Base-by-base conservation (phyloP, 2,797 vertebrate species). In the Takifugu ocellatus region DNA sequence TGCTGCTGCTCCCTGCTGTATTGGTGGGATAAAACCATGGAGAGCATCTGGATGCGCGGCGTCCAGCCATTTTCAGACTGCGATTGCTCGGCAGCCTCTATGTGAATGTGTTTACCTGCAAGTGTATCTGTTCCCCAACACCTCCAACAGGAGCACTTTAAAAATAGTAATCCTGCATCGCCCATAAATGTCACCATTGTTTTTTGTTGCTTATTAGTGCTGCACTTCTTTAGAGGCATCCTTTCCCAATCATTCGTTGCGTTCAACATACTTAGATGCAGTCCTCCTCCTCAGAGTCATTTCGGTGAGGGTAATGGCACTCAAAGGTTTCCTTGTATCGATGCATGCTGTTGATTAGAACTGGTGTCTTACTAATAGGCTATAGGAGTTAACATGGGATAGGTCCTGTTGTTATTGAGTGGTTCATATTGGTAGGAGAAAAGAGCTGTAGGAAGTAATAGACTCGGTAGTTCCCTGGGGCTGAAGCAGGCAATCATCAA, bases 361-460 rank as follows among this genome's bases (percentile, higher is more conserved):
- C 72, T 60, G 77, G 72, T 74, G 79, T 80, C 77, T 71, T 56
- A 74, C 78, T 91, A 90, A 90, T 90, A 84, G 82, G 85, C 83
- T 81, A 77, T 63, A 70, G 67, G 63, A 81, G 77, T 75, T 84
- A 89, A 88, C 87, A 66, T 70, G 74, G 74, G 78, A 74, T 79
- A 74, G 78, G 79, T 75, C 81, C 78, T 68, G 85, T 85, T 83
- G 79, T 85, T 89, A 89, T 87, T 68, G 77, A 90, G 85, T 82
- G 77, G 75, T 87, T 90, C 82, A 89, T 89, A 88, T 89, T 85
- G 84, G 83, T 82, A 84, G 72, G 84, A 84, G 79, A 84, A 83
- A 84, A 90, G 85, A 81, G 88, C 87, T 87, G 83, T 80, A 72
- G 83, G 86, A 87, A 84, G 82, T 91, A 91, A 92, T 89, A 86